Evolutionary conservation across 1,140 invertebrate species (phyloP), one percentile per base, ranked within the genome.

Genomic region (Panulirus ornatus): DNA sequence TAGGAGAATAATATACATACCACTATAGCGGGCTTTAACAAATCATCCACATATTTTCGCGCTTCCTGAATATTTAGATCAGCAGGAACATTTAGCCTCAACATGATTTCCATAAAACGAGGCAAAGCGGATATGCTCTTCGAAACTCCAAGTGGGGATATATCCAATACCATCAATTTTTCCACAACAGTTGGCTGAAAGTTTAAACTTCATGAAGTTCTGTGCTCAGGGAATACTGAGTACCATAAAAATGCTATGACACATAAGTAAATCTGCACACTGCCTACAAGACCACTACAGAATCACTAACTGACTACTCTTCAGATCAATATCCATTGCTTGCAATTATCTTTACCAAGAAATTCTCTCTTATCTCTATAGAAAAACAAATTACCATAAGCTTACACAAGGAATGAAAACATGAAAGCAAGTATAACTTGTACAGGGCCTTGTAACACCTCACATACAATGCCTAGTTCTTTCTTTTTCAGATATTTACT

Each of bases 121-220:
- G 93, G 93, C 95, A 97, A 96, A 11, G 95, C 93, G 81, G 94
- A 93, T 27, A 97, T 95, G 93, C 95, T 95, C 19, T 95, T 95
- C 85, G 96, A 96, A 0, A 95, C 95, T 90, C 95, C 95, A 0
- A 96, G 93, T 2, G 98, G 98, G 16, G 97, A 97, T 91, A 98
- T 96, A 93, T 99, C 98, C 63, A 97, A 96, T 5, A 98, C 95
- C 71, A 98, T 95, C 36, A 98, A 93, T 92, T 96, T 97, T 30
- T 97, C 96, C 1, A 98, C 95, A 30, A 97, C 91, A 78, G 97
- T 94, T 54, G 97, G 96, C 96, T 97, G 93, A 6, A 30, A 66
- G 30, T 9, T 58, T 58, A 22, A 22, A 22, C n/a, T 9, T 22
- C 3, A 22, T 5, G n/a, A 58, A 58, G 19, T 58, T 22, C 5